Evolutionary conservation across 2,888 invertebrate species (phyloP).

Genomic region (Macrosoma leucophasiata): DNA sequence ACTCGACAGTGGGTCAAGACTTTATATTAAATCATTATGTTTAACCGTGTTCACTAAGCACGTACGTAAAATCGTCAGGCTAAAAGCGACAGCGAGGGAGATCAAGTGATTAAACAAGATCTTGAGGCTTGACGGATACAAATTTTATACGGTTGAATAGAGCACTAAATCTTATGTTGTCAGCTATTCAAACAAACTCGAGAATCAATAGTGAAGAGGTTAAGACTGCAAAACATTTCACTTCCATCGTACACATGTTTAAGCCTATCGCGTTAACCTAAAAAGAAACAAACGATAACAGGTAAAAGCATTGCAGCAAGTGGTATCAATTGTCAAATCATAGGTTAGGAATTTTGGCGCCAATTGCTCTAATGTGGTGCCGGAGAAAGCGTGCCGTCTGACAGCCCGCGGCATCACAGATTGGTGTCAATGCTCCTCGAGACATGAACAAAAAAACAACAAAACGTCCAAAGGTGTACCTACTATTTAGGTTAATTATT

Average conservation of each 20-base stretch:
- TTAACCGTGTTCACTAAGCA: slow-evolving; percentile 39
- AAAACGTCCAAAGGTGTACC: no score
- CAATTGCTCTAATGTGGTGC: slow-evolving; percentile 37
- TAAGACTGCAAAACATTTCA: no score
- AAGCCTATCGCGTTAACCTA: slow-evolving; percentile 13
- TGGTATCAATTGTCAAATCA: slow-evolving; percentile 38
- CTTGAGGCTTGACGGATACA: slow-evolving; percentile 24
- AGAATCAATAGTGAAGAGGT: no score
- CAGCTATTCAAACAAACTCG: slow-evolving; percentile 5
- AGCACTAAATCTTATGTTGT: slow-evolving; percentile 4
- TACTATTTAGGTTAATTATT: no score
- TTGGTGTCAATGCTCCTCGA: slow-evolving; percentile 42
- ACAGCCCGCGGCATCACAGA: slow-evolving; percentile 41
- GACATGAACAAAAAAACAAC: slow-evolving; percentile 27
- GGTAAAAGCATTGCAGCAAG: slow-evolving; percentile 18
- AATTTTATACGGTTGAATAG: slow-evolving; percentile 11
- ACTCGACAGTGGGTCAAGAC: slow-evolving; percentile 59
- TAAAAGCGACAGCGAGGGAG: slow-evolving; percentile 31
- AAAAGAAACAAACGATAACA: slow-evolving; percentile 20
- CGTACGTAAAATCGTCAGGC: slow-evolving; percentile 31
- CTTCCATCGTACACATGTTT: no score
- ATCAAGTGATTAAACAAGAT: slow-evolving; percentile 34
- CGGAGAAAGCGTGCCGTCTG: slow-evolving; percentile 52
- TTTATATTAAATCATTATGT: slow-evolving; percentile 52
- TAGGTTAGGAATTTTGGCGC: slow-evolving; percentile 64